phyloP scores from a whole-genome alignment of 1,140 invertebrate genomes.

The Vanessa tameamea region DNA sequence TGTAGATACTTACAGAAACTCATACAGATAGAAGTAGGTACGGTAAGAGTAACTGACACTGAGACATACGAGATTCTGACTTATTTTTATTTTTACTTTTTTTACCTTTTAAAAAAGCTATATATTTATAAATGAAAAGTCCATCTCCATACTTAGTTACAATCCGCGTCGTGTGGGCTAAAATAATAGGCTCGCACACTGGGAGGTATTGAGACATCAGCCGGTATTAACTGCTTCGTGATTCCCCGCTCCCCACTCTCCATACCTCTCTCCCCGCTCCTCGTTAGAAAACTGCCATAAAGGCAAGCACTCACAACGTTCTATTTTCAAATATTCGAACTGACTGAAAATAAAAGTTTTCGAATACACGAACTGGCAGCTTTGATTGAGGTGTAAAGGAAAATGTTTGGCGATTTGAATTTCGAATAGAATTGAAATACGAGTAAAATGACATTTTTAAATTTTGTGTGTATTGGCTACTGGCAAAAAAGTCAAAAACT shows the following conservation, averaged over 20 bases:
- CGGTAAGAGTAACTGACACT: too few relatives aligned
- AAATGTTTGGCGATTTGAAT: slow-evolving; percentile 27
- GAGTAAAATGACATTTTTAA: not conserved
- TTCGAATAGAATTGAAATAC: slow-evolving; percentile 10
- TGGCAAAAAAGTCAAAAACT: too few relatives aligned
- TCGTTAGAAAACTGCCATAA: slow-evolving; percentile 38
- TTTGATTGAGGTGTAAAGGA: slow-evolving; percentile 22
- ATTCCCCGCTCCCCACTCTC: slow-evolving; percentile 33
- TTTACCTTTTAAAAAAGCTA: not conserved
- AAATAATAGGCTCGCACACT: slow-evolving; percentile 78
- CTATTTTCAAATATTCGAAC: slow-evolving; percentile 31
- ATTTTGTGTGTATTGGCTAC: too few relatives aligned
- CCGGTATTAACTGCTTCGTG: slow-evolving; percentile 69
- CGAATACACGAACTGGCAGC: slow-evolving; percentile 13
- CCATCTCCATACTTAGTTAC: slow-evolving; percentile 46
- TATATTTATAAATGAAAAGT: slow-evolving; percentile 25
- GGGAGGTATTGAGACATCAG: slow-evolving; percentile 82
- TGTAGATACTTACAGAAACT: too few relatives aligned
- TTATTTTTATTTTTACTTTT: not conserved
- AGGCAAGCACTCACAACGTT: slow-evolving; percentile 20
- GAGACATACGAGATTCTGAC: not conserved
- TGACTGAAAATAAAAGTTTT: slow-evolving; percentile 23
- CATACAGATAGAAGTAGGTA: too few relatives aligned
- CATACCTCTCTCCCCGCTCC: not conserved
- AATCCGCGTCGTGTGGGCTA: slow-evolving; percentile 68